A percentile compares a stretch with the other conserved stretches of the same genome.
Conservation (phyloP, 37 sponge, comb jelly and placozoan species). For the Spongilla lacustris region DNA sequence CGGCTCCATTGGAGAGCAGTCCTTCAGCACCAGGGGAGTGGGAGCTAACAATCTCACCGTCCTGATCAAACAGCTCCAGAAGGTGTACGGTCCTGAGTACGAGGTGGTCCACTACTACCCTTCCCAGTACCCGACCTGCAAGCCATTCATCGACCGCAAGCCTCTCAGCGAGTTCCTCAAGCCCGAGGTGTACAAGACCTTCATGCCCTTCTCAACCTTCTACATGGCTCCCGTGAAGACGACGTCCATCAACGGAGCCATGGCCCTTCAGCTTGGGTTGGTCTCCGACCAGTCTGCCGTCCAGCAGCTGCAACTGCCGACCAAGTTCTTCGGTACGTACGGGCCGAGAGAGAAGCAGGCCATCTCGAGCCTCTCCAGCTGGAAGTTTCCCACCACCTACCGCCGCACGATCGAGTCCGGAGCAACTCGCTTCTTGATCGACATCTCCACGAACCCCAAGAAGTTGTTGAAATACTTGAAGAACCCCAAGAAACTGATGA, state of each 20-base stretch:
- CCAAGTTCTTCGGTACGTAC: not conserved
- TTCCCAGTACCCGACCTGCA: not conserved
- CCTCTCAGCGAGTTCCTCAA: not conserved
- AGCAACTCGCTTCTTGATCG: not conserved
- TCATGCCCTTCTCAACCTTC: not conserved
- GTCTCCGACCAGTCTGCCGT: not conserved
- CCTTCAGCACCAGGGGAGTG: not conserved
- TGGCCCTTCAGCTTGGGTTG: not conserved
- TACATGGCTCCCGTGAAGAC: not conserved
- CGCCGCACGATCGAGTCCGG: not conserved
- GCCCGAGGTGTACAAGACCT: not conserved
- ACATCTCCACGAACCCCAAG: not conserved
- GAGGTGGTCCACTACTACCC: not conserved
- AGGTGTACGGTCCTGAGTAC: conserved; percentile 20
- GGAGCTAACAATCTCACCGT: not conserved
- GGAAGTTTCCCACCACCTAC: not conserved
- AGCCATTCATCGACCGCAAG: conserved; percentile 1
- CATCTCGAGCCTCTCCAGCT: not conserved
- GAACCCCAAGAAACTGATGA: not conserved
- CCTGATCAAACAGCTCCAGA: conserved; percentile 6
- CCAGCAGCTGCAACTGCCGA: not conserved
- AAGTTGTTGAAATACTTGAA: not conserved
- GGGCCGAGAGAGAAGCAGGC: not conserved
- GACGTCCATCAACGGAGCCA: not conserved
- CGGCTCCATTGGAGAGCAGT: conserved; percentile 10